Evolutionary conservation across 2,113 vertebrate genomes (phyloP).

Genomic region (Macheiramphus alcinus): DNA sequence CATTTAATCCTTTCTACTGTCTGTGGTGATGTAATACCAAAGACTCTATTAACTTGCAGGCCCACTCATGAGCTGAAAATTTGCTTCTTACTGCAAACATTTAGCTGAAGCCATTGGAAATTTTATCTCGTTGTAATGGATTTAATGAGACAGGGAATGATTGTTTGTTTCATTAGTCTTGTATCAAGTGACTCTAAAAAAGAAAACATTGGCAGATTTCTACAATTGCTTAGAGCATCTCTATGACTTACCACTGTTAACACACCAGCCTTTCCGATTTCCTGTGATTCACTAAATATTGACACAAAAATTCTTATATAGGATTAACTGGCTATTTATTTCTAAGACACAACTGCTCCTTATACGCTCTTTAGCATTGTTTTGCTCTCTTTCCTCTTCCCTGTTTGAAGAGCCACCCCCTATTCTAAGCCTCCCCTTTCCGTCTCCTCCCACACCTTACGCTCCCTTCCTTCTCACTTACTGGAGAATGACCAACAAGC

Average conservation of each 20-base stretch:
- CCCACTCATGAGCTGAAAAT: neutral
- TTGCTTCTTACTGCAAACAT: slow-evolving; percentile 15
- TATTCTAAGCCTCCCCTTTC: neutral
- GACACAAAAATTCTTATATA: slow-evolving; percentile 54
- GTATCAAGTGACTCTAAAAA: slow-evolving; percentile 57
- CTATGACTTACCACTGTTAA: slow-evolving; percentile 57
- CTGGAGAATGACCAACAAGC: neutral
- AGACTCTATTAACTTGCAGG: neutral
- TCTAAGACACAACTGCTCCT: neutral
- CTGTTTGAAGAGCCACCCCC: neutral
- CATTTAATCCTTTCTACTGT: neutral
- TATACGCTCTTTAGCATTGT: neutral
- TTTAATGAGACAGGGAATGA: slow-evolving; percentile 37
- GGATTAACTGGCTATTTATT: slow-evolving; percentile 59
- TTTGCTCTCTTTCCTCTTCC: neutral
- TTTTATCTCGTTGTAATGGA: slow-evolving; percentile 11
- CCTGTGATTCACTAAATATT: slow-evolving; percentile 58
- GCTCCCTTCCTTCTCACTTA: neutral
- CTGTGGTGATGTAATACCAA: neutral
- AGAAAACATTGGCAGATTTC: slow-evolving; percentile 67
- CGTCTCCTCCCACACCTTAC: neutral
- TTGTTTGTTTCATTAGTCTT: slow-evolving; percentile 46
- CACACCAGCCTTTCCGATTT: slow-evolving; percentile 33
- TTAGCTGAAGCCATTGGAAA: slow-evolving; percentile 11
- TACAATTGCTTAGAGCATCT: slow-evolving; percentile 59